Evolutionary conservation across 1,140 invertebrate genomes (phyloP).

Genomic region (Drosophila sechellia): DNA sequence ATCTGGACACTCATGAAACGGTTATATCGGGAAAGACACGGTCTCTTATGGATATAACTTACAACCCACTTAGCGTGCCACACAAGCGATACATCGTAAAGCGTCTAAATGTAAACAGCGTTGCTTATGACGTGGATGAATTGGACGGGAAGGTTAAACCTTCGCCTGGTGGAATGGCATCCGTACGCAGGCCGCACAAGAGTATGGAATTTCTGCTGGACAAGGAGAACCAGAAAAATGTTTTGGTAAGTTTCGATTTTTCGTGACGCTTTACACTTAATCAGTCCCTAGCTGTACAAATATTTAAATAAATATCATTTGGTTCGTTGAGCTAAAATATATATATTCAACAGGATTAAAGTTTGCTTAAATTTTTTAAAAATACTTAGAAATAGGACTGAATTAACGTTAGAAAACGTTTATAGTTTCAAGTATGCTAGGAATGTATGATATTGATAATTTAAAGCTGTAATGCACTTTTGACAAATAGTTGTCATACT

Average conservation of each 20-base stretch:
- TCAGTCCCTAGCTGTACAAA: no score
- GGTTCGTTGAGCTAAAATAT: no score
- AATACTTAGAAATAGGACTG: no score
- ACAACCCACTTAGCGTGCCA: constrained; percentile 83
- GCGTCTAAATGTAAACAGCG: constrained; percentile 64
- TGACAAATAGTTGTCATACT: no score
- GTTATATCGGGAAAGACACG: constrained; percentile 88
- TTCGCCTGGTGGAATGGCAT: constrained; percentile 55
- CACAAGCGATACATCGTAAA: constrained; percentile 69
- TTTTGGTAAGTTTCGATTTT: constrained; percentile 87
- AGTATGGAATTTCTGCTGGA: constrained; percentile 97
- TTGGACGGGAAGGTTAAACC: constrained; percentile 40
- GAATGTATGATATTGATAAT: no score
- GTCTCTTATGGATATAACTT: constrained; percentile 91
- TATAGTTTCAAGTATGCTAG: no score
- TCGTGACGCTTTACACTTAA: no score
- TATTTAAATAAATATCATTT: no score
- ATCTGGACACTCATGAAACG: constrained; percentile 90
- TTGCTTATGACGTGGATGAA: constrained; percentile 39
- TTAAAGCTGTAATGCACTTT: no score
- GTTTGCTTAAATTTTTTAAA: no score
- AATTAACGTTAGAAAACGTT: no score
- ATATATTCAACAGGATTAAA: no score
- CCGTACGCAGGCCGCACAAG: constrained; percentile 89
- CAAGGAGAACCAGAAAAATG: constrained; percentile 92